Evolutionary conservation across 2,888 invertebrate genomes (phyloP), one percentile per base, ranked within the genome.

Genomic region (Tetheella fluctuosa): DNA sequence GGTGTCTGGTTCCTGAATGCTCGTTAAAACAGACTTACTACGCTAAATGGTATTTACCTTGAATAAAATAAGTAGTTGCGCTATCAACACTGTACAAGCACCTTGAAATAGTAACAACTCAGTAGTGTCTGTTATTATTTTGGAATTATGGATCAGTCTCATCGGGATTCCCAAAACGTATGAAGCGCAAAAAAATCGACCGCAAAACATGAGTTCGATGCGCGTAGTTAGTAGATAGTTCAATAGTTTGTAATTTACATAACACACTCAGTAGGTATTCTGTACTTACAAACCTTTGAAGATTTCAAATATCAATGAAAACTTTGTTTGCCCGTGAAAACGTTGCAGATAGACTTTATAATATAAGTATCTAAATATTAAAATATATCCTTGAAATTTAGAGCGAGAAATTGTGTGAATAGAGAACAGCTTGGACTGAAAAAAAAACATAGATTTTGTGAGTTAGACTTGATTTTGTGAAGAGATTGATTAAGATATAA

Each of bases 151-250:
- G 71, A 79, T 76, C 69, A 73, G 71, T 73, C 73, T 77, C 77
- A 75, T 72, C 74, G 88, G 89, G 73, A 83, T 83, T 87, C 74
- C 88, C 88, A 76, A 83, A 85, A 77, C 69, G 69, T 55, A 66
- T 69, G 63, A 58, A 2, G 61, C 60, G 68, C 81, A 88, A 89
- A 88, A 88, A 85, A 73, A 67, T 52, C 76, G 63, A 79, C 75
- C 68, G 75, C 69, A 70, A 68, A 67, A 71, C 63, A 65, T 59
- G 78, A 84, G 86, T 84, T 88, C 87, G 76, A 77, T 72, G 86
- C 67, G 79, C 83, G 73, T 69, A 68, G 59, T 2, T 39, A 39
- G 34, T 34, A 34, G 34, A 1, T 8, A 30, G 30, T 30, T n/a
- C n/a, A n/a, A n/a, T n/a, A n/a, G n/a, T n/a, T n/a, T n/a, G n/a